A percentile compares a stretch with the other conserved stretches of the same genome.
Evolutionary conservation across 2,888 invertebrate genomes (phyloP).

Genomic region (Meliscaeva auricollis): DNA sequence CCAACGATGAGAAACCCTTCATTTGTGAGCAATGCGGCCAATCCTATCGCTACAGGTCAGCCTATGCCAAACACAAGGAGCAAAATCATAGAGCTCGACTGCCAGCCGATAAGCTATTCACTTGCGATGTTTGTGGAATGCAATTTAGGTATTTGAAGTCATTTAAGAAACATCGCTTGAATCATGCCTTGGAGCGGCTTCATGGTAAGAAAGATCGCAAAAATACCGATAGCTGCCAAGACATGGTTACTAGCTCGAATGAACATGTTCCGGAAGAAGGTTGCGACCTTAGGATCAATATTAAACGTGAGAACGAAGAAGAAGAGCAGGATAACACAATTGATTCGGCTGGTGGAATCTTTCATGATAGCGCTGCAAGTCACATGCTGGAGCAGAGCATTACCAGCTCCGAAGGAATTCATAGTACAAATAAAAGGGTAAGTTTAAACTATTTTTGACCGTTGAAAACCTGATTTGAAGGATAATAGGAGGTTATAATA

Average conservation of each 20-base stretch:
- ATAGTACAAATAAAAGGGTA: slow-evolving; percentile 84
- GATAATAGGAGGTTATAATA: no score
- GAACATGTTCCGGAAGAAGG: slow-evolving; percentile 86
- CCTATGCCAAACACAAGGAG: slow-evolving; percentile 93
- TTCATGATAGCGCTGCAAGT: slow-evolving; percentile 80
- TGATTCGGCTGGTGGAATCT: slow-evolving; percentile 87
- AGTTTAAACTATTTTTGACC: no score
- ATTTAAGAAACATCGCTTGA: slow-evolving; percentile 94
- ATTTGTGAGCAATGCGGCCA: slow-evolving; percentile 96
- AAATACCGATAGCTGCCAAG: slow-evolving; percentile 83
- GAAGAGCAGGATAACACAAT: slow-evolving; percentile 90
- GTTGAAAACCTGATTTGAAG: no score
- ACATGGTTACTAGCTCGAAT: slow-evolving; percentile 90
- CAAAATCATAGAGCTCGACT: slow-evolving; percentile 94
- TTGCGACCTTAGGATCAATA: slow-evolving; percentile 86
- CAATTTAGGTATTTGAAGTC: slow-evolving; percentile 95
- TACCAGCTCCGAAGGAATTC: slow-evolving; percentile 83
- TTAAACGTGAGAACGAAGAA: slow-evolving; percentile 84
- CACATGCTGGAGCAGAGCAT: slow-evolving; percentile 84
- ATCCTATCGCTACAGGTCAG: slow-evolving; percentile 94
- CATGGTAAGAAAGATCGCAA: slow-evolving; percentile 87
- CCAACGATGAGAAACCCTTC: slow-evolving; percentile 93
- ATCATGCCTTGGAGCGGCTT: slow-evolving; percentile 93
- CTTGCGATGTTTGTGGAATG: slow-evolving; percentile 96
- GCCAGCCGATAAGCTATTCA: slow-evolving; percentile 95